Base-by-base conservation (phyloP, 2,888 invertebrate species). In the Acanthosepion lycidas region DNA sequence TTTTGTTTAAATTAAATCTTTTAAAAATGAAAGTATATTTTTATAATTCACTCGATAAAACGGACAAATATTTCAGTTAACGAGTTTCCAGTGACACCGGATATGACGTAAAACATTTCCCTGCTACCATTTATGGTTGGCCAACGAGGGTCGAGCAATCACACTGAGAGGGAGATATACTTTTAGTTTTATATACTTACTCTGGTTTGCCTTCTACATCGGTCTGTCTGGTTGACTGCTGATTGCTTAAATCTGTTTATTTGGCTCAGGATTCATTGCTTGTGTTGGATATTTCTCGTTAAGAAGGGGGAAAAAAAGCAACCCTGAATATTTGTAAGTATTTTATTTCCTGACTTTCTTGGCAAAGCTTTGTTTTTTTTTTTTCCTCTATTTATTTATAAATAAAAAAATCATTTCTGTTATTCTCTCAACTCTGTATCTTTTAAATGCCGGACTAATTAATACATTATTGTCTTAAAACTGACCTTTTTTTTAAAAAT, bases 101-200 rank as follows among this genome's bases (percentile, higher is more conserved):
- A 93, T 53, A 51, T 93, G 93, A 93, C 93, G 93, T 53, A 51
- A 93, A 93, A 49, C 93, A 26, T 93, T 8, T 53, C 49, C 48
- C 51, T 93, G 49, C 26, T 93, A n/a, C 93, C 93, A 53, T 93
- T 93, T 93, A 93, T 93, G 93, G 93, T 93, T 49, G 93, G 53
- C 78, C 78, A 78, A n/a, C 78, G 78, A 78, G n/a, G 59, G 59
- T 59, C 20, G 6, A 59, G 59, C 59, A 59, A 23, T 59, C 59
- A 59, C 78, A 78, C 28, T 78, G 78, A n/a, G 78, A 78, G 78
- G 23, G 78, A n/a, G 78, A 78, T 51, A 51, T 8, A 51, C 12
- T 78, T n/a, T 78, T n/a, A 78, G n/a, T n/a, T 78, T 28, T 28
- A 78, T n/a, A 28, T 33, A 78, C 59, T 78, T 78, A n/a, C 12